These are phyloP conservation scores for Callosobruchus maculatus DNA, from an alignment of 2,888 invertebrate species.

Conservation along the genomic window DNA sequence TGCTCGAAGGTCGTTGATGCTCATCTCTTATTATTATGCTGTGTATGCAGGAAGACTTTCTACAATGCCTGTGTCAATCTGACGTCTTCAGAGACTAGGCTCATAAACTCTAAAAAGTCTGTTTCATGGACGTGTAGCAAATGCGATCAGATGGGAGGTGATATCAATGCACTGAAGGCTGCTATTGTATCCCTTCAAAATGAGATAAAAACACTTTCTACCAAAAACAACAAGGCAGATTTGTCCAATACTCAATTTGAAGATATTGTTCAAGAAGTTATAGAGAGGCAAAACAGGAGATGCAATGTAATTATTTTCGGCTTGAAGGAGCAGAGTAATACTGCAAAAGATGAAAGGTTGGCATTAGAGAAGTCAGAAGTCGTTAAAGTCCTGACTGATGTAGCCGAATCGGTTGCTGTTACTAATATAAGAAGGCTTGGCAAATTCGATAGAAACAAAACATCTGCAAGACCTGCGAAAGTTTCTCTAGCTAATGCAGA, in stretches of 20 bases:
- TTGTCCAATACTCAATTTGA: background rate
- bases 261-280: background rate
- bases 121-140: slow-evolving; percentile 1
- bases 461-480: too few relatives aligned
- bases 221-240: too few relatives aligned
- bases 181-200: slow-evolving; percentile 5
- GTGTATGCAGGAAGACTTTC: too few relatives aligned
- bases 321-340: background rate
- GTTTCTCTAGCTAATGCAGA: too few relatives aligned
- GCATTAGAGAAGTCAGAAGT: background rate
- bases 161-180: slow-evolving; percentile 2
- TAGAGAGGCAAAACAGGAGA: background rate
- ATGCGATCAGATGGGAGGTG: slow-evolving; percentile 2
- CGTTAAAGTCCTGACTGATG: background rate
- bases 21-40: too few relatives aligned
- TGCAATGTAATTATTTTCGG: slow-evolving; percentile 1
- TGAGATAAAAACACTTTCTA: background rate
- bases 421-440: too few relatives aligned
- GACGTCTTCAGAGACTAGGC: slow-evolving; percentile 2
- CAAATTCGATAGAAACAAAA: too few relatives aligned
- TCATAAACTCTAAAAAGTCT: slow-evolving; percentile 4
- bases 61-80: background rate
- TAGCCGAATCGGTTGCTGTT: background rate
- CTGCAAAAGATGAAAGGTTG: background rate
- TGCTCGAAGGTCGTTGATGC: too few relatives aligned